Evolutionary conservation across 2,888 invertebrate species (phyloP), one percentile per base, ranked within the genome.

Genomic region (Polymixis flavicincta): DNA sequence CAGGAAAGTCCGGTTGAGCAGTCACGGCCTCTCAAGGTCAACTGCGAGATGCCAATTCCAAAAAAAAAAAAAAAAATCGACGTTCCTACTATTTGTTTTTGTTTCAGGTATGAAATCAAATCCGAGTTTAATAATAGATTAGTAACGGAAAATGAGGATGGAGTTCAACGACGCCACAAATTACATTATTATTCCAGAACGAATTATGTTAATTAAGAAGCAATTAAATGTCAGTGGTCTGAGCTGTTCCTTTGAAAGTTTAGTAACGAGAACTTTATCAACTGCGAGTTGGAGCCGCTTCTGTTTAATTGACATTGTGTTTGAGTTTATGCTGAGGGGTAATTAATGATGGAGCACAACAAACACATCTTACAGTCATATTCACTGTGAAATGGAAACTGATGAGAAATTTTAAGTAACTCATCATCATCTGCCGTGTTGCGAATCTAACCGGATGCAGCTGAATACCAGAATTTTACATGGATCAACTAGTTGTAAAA

Each of bases 291-390:
- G 13, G 42, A 65, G 22, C 28, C 14, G 55, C 32, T 72, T 59
- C 65, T 65, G 37, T 80, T 71, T 66, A 57, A 69, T 66, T 72
- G 25, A 61, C 65, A 69, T 81, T 65, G 45, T 54, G 76, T 76
- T 72, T 69, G 14, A 61, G 57, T 70, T 72, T 70, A 37, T 48
- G 22, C 55, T 57, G 71, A 48, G n/a, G 32, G 32, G 19, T 78
- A 60, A 68, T 72, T 72, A 71, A 78, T 78, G 48, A 54, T 17
- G 8, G 48, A 54, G 32, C 48, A 19, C 28, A 68, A 65, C 17
- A 50, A 14, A 54, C 28, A 52, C 25, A 67, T 54, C 57, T 67
- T 52, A 45, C 6, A 8, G 19, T 19, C 55, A 52, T 42, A 54
- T 28, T 54, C 22, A 59, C 17, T 72, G 1, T 11, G 8, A 63